Evolutionary conservation across 1,140 invertebrate genomes (phyloP).

Genomic region (Neuroterus valhalla): DNA sequence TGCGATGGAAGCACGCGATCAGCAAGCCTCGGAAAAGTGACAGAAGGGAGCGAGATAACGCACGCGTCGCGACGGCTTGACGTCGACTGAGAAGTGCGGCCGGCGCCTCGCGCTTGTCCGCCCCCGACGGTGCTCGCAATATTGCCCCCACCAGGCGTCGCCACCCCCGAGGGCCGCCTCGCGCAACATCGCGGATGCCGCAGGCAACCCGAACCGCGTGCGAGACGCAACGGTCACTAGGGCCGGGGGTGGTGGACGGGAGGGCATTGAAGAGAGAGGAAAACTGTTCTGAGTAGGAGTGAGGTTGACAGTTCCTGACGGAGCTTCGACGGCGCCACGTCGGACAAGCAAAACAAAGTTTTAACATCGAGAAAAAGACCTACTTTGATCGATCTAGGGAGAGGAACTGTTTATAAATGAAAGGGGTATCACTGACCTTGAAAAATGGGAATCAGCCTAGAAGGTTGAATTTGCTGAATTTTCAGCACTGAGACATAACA

Average conservation of each 20-base stretch:
- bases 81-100: conserved; percentile 65
- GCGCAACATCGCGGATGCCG: background rate
- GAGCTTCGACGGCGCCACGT: no score
- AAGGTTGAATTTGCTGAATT: no score
- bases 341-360: no score
- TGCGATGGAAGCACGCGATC: conserved; percentile 54
- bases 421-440: no score
- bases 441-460: no score
- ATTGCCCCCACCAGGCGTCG: conserved; percentile 44
- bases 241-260: no score
- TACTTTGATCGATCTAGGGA: no score
- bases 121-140: conserved; percentile 49
- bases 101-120: conserved; percentile 60
- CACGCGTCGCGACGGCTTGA: conserved; percentile 70
- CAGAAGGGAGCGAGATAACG: conserved; percentile 53
- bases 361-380: no score
- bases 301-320: no score
- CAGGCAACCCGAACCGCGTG: conserved; percentile 15
- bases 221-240: conserved; percentile 22
- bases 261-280: background rate
- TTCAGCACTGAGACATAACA: no score
- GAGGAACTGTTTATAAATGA: no score
- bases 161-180: conserved; percentile 43
- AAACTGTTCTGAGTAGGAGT: background rate
- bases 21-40: conserved; percentile 48